A percentile compares a stretch with the other conserved stretches of the same genome.
phyloP scores from a whole-genome alignment of 2,113 vertebrate genomes.

The Muntiacus reevesi region DNA sequence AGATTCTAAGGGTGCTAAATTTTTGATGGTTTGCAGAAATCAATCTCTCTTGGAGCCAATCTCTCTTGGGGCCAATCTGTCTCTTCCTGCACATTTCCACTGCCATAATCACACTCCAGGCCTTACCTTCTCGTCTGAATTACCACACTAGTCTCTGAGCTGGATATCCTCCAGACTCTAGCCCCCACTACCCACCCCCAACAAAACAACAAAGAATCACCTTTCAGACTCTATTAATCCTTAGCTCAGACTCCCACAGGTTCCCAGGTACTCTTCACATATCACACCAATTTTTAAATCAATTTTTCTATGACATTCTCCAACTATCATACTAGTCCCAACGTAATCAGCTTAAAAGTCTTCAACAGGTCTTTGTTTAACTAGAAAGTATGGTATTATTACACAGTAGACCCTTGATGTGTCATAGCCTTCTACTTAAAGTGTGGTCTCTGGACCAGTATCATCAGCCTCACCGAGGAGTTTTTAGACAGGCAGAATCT shows the following conservation, averaged over 20 bases:
- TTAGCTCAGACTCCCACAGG: neutral
- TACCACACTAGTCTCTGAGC: neutral
- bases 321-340: neutral
- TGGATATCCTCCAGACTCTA: neutral
- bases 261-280: neutral
- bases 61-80: neutral
- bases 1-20: neutral
- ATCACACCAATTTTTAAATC: neutral
- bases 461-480: neutral
- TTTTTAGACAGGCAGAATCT: neutral
- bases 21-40: conserved; percentile 6
- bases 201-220: neutral
- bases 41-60: neutral
- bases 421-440: neutral
- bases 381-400: neutral
- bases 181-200: neutral
- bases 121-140: neutral
- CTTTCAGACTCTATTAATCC: neutral
- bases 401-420: neutral
- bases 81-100: conserved; percentile 1
- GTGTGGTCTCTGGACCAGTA: neutral
- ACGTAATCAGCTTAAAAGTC: neutral
- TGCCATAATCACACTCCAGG: neutral
- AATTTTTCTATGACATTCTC: neutral
- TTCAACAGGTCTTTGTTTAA: neutral